Base-by-base conservation (phyloP, 1,140 invertebrate genomes). In the Drosophila leontia region DNA sequence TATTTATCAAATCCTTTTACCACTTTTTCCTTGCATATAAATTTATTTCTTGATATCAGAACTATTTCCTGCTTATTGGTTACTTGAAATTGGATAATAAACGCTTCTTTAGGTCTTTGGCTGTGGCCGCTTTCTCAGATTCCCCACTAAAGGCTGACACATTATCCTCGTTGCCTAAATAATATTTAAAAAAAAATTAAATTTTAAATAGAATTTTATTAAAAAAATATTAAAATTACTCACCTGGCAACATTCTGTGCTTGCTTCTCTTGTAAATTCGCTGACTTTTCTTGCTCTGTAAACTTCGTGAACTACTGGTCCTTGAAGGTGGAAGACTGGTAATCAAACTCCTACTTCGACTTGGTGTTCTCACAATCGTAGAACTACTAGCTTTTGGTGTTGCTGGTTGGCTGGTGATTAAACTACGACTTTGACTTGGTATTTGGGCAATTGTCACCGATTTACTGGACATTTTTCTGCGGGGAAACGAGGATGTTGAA, bases 101-200 rank as follows among this genome's bases (percentile, higher is more conserved):
- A n/a, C 47, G 19, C n/a, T 67, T 45, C 23, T 53, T 64, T 2
- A 68, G 37, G 7, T 17, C n/a, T 6, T 8, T 48, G 8, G 35
- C 39, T 8, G 47, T 29, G 0, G 23, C 7, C 4, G n/a, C 8
- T 7, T 48, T 29, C 12, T 23, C 26, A 7, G 44, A n/a, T 2
- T 17, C 29, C 8, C 9, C 62, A 19, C 37, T 8, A 5, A 44
- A 9, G 15, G 3, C 17, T 1, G 59, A 26, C 3, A 35, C 11
- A 7, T 17, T 59, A 7, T 63, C 62, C 5, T 32, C n/a, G 15
- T 19, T 35, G 17, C 29, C 50, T 50, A 3, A n/a, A 6, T 4
- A 47, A 23, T 7, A 3, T 12, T 47, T 23, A 1, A 3, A 13
- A 19, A 19, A 0, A 23, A 1, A 48, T 17, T 51, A 1, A 32